Evolutionary conservation across 2,888 invertebrate species (phyloP).

Genomic region (Caenorhabditis macrosperma): DNA sequence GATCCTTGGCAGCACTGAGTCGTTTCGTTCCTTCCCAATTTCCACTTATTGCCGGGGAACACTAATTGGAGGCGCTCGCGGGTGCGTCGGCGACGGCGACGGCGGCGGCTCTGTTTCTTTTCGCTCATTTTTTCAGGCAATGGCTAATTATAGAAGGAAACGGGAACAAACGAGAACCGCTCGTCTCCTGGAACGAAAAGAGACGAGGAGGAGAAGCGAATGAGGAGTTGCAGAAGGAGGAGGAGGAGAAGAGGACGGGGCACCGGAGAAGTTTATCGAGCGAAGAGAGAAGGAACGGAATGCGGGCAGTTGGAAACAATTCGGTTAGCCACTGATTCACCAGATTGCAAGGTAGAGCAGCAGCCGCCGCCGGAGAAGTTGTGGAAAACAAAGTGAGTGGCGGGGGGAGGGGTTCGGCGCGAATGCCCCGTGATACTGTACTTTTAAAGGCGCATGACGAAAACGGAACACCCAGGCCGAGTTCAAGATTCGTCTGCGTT

Average conservation of each 20-base stretch:
- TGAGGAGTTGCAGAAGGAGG: neutral
- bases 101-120: constrained; percentile 5
- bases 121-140: neutral
- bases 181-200: constrained; percentile 4
- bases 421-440: too few species aligned
- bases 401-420: too few species aligned
- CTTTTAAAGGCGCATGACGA: too few species aligned
- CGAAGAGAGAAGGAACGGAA: constrained; percentile 17
- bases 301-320: constrained; percentile 28
- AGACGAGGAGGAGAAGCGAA: neutral
- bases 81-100: too few species aligned
- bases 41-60: neutral
- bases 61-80: neutral
- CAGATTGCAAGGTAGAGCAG: constrained; percentile 8
- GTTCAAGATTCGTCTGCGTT: too few species aligned
- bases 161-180: neutral
- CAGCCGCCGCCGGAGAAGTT: too few species aligned
- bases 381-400: constrained; percentile 4
- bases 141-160: constrained; percentile 14
- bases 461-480: too few species aligned
- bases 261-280: neutral
- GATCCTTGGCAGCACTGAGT: constrained; percentile 4
- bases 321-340: constrained; percentile 19
- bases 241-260: neutral
- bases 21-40: neutral